Conservation (phyloP, 2,113 vertebrate species). For the Chaetodon trifascialis region DNA sequence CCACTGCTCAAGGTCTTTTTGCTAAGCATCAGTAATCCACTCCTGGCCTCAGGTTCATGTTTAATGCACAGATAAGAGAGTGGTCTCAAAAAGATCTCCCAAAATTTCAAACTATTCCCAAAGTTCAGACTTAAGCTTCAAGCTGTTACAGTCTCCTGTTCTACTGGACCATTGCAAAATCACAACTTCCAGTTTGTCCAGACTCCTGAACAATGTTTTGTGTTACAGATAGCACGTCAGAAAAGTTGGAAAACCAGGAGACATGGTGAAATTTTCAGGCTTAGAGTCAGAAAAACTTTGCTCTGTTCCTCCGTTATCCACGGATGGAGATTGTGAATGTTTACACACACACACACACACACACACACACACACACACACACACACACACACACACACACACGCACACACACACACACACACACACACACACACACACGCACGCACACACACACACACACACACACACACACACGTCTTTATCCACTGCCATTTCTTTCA, state of each 20-base stretch:
- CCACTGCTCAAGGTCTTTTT: background rate
- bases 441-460: too few relatives aligned
- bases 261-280: conserved; percentile 5
- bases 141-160: background rate
- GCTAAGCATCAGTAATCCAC: background rate
- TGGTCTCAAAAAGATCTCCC: background rate
- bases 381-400: too few relatives aligned
- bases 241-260: conserved; percentile 28
- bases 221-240: conserved; percentile 31
- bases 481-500: conserved; percentile 71
- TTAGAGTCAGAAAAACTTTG: conserved; percentile 31
- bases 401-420: too few relatives aligned
- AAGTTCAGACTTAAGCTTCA: background rate
- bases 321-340: conserved; percentile 57
- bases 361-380: too few relatives aligned
- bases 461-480: conserved; percentile 60
- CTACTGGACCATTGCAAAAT: background rate
- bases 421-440: too few relatives aligned
- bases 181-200: background rate
- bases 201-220: conserved; percentile 4
- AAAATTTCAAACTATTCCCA: background rate
- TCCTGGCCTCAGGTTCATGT: background rate
- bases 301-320: conserved; percentile 40
- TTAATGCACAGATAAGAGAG: background rate
- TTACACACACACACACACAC: conserved; percentile 17